Percentiles rank a stretch among this genome's conserved stretches.
phyloP scores from a whole-genome alignment of 1,140 invertebrate genomes.

The Mylabris phalerata region DNA sequence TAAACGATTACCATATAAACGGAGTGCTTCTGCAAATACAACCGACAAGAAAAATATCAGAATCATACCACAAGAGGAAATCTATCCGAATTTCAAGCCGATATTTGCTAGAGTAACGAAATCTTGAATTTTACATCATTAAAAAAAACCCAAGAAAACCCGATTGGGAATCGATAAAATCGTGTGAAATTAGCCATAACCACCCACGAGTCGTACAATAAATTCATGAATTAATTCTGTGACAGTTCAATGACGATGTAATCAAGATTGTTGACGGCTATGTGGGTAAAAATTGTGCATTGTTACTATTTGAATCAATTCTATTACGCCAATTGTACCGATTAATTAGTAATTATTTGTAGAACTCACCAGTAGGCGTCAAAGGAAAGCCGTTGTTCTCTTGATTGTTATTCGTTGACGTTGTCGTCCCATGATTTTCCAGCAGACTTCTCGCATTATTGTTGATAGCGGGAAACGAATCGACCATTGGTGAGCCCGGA shows the following conservation, averaged over 20 bases:
- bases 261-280: neutral
- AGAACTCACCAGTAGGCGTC: slow-evolving; percentile 45
- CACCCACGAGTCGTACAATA: neutral
- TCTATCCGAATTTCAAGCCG: neutral
- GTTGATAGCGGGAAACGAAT: slow-evolving; percentile 36
- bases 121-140: neutral
- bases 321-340: neutral
- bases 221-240: neutral
- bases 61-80: neutral
- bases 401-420: slow-evolving; percentile 34
- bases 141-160: neutral
- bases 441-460: slow-evolving; percentile 28
- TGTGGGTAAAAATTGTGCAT: neutral
- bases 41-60: neutral
- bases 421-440: slow-evolving; percentile 25
- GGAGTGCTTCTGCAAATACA: slow-evolving; percentile 63
- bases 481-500: slow-evolving; percentile 33
- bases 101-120: neutral
- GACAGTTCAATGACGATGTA: neutral
- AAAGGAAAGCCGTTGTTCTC: slow-evolving; percentile 39
- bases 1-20: slow-evolving; percentile 69
- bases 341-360: neutral
- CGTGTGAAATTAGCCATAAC: neutral
- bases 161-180: neutral
- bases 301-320: neutral